Conservation (phyloP, 2,797 vertebrate genomes). For the Lepilemur ruficaudatus region DNA sequence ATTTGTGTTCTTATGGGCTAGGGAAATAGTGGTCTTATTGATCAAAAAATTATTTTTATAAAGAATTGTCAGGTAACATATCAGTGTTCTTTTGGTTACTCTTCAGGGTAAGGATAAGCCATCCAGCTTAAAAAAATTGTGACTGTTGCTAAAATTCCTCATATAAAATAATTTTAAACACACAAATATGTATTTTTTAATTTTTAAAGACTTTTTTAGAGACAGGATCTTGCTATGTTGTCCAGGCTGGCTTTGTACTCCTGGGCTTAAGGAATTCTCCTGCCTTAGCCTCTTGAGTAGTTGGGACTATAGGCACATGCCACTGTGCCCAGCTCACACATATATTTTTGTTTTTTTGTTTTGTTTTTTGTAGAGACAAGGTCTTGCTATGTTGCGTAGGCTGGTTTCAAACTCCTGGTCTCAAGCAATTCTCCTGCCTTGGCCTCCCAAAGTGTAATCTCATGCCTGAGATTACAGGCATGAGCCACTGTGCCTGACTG, state of each 20-base stretch:
- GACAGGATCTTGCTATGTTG: neutral
- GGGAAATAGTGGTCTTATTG: neutral
- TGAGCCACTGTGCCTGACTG: neutral
- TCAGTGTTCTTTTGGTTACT: neutral
- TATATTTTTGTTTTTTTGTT: neutral
- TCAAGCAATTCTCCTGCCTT: neutral
- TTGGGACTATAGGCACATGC: neutral
- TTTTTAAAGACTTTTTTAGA: neutral
- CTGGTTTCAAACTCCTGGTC: neutral
- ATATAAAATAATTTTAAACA: neutral
- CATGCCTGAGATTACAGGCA: neutral
- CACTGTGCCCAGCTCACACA: neutral
- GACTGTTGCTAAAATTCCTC: neutral
- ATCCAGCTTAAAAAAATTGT: neutral
- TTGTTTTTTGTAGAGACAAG: neutral
- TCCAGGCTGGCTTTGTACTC: neutral
- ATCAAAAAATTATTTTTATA: neutral
- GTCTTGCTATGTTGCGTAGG: neutral
- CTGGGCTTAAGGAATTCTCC: neutral
- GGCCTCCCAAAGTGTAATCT: neutral
- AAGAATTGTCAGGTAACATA: neutral
- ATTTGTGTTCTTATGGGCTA: neutral
- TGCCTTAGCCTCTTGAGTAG: neutral
- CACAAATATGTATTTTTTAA: neutral
- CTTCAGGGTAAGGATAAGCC: neutral